Conservation (phyloP, 1,140 invertebrate species). For the Formica exsecta region DNA sequence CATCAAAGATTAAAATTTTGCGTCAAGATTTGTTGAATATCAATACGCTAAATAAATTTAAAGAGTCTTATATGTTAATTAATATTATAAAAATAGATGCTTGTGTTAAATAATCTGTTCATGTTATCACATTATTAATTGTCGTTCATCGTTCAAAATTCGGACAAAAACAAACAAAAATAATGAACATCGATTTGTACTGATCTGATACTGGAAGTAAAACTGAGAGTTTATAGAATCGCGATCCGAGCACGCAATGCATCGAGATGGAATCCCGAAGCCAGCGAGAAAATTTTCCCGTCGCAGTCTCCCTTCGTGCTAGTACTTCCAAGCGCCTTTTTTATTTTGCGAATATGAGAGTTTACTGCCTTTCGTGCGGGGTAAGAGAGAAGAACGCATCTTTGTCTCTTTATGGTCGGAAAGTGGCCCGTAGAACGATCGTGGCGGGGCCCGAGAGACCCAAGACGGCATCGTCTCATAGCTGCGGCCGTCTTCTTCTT, state of each 20-base stretch:
- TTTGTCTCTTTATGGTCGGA: conserved; percentile 86
- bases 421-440: conserved; percentile 81
- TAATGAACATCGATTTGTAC: neutral
- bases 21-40: no score
- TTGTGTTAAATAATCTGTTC: neutral
- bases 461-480: conserved; percentile 60
- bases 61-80: no score
- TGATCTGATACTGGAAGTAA: neutral
- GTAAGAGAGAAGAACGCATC: conserved; percentile 78
- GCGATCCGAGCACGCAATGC: neutral
- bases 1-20: no score
- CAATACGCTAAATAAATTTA: no score
- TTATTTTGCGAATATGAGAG: conserved; percentile 84
- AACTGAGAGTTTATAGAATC: neutral
- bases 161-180: neutral
- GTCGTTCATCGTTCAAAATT: neutral
- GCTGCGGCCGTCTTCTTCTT: conserved; percentile 71
- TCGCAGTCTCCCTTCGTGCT: neutral
- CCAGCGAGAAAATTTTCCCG: conserved; percentile 19
- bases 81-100: neutral
- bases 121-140: neutral
- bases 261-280: neutral
- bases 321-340: conserved; percentile 57
- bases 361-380: conserved; percentile 82
- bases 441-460: conserved; percentile 53